Evolutionary conservation across 2,797 vertebrate species (phyloP).

Genomic region (Manis pentadactyla): DNA sequence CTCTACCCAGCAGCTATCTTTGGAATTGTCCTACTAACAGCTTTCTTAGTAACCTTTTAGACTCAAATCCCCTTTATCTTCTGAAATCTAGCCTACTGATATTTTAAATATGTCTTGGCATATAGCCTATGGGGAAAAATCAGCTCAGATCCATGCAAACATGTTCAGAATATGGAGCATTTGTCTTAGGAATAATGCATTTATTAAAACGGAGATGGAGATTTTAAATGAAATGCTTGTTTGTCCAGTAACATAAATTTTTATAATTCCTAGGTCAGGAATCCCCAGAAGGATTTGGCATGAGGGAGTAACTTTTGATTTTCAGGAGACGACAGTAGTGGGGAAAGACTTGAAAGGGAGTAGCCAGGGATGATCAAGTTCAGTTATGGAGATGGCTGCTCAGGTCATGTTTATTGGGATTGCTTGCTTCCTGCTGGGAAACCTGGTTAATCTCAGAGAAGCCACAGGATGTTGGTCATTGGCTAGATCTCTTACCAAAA

Average conservation of each 20-base stretch:
- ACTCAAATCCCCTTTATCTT: background rate
- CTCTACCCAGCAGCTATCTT: background rate
- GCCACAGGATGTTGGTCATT: background rate
- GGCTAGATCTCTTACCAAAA: background rate
- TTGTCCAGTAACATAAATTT: background rate
- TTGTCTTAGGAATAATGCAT: background rate
- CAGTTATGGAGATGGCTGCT: background rate
- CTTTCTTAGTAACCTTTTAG: constrained; percentile 12
- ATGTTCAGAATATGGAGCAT: background rate
- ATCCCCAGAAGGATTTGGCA: background rate
- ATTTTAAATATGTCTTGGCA: background rate
- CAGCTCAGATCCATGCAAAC: background rate
- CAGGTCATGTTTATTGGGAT: background rate
- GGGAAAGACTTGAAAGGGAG: too few species aligned
- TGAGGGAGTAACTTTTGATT: background rate
- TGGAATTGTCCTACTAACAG: background rate
- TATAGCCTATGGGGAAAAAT: background rate
- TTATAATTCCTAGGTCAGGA: background rate
- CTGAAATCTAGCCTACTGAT: background rate
- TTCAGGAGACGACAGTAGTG: background rate
- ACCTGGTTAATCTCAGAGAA: background rate
- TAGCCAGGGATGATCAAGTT: background rate
- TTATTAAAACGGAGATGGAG: background rate
- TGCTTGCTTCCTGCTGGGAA: background rate
- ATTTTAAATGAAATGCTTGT: background rate